A percentile compares a stretch with the other conserved stretches of the same genome.
Conservation (phyloP, 2,888 invertebrate species). For the Athrips mouffetella region DNA sequence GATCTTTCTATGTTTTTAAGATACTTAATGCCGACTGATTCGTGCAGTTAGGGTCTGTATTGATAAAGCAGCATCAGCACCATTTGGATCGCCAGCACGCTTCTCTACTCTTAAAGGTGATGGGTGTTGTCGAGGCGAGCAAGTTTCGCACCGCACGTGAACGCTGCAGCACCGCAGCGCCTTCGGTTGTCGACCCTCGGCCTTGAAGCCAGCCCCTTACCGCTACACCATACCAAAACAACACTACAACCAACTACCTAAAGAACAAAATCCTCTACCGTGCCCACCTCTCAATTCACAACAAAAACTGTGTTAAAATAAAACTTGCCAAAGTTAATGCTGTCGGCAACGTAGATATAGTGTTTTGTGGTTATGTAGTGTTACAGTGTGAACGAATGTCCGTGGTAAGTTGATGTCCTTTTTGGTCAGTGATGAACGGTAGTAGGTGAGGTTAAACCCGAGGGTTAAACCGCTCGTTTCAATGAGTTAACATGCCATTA, state of each 20-base stretch:
- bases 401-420: background rate
- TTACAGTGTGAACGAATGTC: conserved; percentile 7
- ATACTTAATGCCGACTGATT: too few relatives aligned
- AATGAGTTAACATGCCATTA: conserved; percentile 6
- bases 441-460: conserved; percentile 5
- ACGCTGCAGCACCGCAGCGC: conserved; percentile 43
- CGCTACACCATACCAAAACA: conserved; percentile 27
- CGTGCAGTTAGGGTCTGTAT: too few relatives aligned
- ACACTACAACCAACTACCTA: conserved; percentile 28
- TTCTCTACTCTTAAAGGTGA: background rate
- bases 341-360: conserved; percentile 25
- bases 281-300: conserved; percentile 13
- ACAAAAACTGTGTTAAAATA: conserved; percentile 31
- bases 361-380: conserved; percentile 2
- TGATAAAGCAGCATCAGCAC: too few relatives aligned
- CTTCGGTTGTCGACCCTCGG: conserved; percentile 70
- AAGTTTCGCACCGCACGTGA: conserved; percentile 63
- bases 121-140: conserved; percentile 53
- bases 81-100: background rate
- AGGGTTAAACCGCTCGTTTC: background rate
- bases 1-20: too few relatives aligned
- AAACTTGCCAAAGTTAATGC: conserved; percentile 31
- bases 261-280: conserved; percentile 27
- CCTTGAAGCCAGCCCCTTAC: conserved; percentile 60
- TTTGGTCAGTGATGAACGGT: background rate